Evolutionary conservation across 2,113 vertebrate species (phyloP), one percentile per base, ranked within the genome.

Genomic region (Phaetusa simplex): DNA sequence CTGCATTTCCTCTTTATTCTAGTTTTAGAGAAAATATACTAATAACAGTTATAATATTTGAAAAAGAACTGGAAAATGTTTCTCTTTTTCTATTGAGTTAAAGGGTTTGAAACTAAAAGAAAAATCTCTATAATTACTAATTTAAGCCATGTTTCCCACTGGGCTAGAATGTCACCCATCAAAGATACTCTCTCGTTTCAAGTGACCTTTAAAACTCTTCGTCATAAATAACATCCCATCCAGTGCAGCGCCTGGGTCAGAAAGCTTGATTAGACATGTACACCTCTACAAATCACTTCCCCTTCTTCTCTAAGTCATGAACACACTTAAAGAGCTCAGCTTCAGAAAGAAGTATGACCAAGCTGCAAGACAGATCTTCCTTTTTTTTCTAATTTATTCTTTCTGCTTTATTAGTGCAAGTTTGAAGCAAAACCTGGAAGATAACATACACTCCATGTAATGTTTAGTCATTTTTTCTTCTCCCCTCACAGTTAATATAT

Each of bases 241-340:
- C 53, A 76, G 52, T 24, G 36, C 58, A 47, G n/a, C 0, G 0
- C 50, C 65, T 42, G 49, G 61, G 38, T 87, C 70, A 64, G 93
- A 86, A 88, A 88, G 34, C 92, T 55, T 94, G 88, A 90, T 90
- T 77, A 93, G 82, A 93, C 89, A 62, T 3, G 55, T 30, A 19
- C 29, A 80, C 15, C 62, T 91, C 79, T 80, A 78, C 82, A 94
- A 96, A 94, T 92, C 88, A 92, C 29, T 73, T 76, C 32, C 15
- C 15, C 10, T 88, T 62, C 73, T 96, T 92, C 52, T 61, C 22
- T 49, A 85, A 56, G 40, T 18, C 29, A 58, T 70, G 49, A 65
- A 58, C 9, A 65, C 5, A 8, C 80, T 88, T 61, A 32, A 52
- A 96, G 62, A 90, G 11, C 24, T 93, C 43, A 69, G 3, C 5